Base-by-base conservation (phyloP, 2,888 invertebrate genomes). In the Dyspetes luteomarginatus region DNA sequence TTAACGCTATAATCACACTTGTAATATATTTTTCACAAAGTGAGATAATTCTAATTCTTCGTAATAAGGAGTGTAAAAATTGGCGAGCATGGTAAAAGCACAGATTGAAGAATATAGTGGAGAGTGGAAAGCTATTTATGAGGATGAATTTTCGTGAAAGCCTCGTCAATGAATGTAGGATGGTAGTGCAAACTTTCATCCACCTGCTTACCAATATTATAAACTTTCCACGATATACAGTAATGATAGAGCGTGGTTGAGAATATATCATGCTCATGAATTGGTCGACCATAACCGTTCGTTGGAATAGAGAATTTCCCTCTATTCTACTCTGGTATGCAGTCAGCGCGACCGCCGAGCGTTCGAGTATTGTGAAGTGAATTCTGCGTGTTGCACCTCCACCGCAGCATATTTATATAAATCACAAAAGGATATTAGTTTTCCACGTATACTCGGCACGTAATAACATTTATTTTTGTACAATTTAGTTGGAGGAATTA, bases 151-250 rank as follows among this genome's bases (percentile, higher is more conserved):
- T 26, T 4, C 28, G 24, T 26, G 26, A 55, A 24, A n/a, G 15
- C 28, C 15, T 56, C 55, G 15, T 26, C 55, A 28, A 56, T 56
- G 55, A 28, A 12, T 15, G n/a, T 26, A 28, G 28, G 55, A 56
- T n/a, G n/a, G 28, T 19, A 9, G 12, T 28, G 65, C 17, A 26
- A 65, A 65, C 48, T 65, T 26, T 65, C 19, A n/a, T 48, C 19
- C 22, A 12, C 15, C 15, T n/a, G 30, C 64, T 65, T 30, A 48
- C 64, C 45, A 22, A 19, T 28, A 55, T 73, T 55, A n/a, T n/a
- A 55, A 55, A 72, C 50, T 52, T 17, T 24, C 41, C 22, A 17
- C n/a, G 62, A n/a, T 36, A 26, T 12, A 64, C 12, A n/a, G 65
- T 24, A 56, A 58, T 52, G 19, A 52, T 26, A 24, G 9, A 3